These are phyloP conservation scores for Laterallus jamaicensis DNA, from an alignment of 2,113 vertebrate species.

Conservation along the genomic window DNA sequence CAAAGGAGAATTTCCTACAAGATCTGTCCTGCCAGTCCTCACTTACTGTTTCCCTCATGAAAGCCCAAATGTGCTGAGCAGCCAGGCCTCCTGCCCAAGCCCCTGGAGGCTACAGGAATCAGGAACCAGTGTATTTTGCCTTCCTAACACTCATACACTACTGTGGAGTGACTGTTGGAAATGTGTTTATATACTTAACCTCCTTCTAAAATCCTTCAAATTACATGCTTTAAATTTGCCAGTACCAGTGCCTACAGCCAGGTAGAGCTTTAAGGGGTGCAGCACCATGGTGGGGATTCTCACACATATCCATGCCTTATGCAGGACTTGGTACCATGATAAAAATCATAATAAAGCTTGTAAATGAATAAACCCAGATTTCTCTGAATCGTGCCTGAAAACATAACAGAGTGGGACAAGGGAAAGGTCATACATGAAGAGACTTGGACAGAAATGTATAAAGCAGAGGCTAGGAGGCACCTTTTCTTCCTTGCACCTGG, in stretches of 20 bases:
- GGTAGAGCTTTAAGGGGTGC: background rate
- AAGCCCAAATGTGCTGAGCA: accelerated
- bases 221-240: background rate
- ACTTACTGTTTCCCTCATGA: accelerated
- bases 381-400: background rate
- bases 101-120: background rate
- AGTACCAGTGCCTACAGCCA: background rate
- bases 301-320: accelerated
- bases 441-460: background rate
- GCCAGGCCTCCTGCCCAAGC: background rate
- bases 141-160: background rate
- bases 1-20: background rate
- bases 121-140: background rate
- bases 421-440: background rate
- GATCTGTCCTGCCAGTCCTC: background rate
- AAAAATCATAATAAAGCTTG: background rate
- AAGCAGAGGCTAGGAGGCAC: background rate
- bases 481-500: background rate
- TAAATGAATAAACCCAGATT: background rate
- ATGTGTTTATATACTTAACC: background rate
- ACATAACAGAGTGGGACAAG: background rate
- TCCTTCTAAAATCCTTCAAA: background rate
- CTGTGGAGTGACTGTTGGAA: background rate
- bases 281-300: background rate
- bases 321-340: background rate